Evolutionary conservation across 2,888 invertebrate species (phyloP).

Genomic region (Piscicola geometra): DNA sequence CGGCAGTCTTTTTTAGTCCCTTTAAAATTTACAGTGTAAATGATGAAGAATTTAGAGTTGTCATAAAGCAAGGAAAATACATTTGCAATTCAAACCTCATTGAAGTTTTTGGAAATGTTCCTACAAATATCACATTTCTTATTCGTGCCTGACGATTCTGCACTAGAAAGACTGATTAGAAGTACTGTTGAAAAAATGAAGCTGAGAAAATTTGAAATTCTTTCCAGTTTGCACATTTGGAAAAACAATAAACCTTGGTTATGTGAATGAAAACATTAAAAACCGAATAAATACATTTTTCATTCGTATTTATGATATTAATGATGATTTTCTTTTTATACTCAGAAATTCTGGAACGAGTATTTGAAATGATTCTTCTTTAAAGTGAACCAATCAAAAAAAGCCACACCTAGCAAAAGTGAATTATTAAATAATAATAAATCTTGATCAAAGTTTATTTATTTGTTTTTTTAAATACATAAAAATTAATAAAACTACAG

Average conservation of each 20-base stretch:
- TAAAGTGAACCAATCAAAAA: neutral
- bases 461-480: neutral
- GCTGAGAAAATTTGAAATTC: neutral
- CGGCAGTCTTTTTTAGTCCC: conserved; percentile 49
- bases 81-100: conserved; percentile 35
- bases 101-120: conserved; percentile 37
- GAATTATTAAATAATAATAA: neutral
- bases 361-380: neutral
- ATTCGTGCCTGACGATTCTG: conserved; percentile 7
- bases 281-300: no score
- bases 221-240: neutral
- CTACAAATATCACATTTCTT: conserved; percentile 40
- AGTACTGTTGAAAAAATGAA: neutral
- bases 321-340: no score
- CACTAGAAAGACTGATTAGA: neutral
- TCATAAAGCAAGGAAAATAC: neutral
- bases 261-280: no score
- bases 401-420: conserved; percentile 6
- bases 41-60: neutral
- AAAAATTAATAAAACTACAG: neutral
- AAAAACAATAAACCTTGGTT: neutral
- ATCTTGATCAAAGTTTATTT: no score
- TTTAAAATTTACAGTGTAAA: conserved; percentile 34
- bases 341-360: no score
- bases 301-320: no score